Base-by-base conservation (phyloP, 2,113 vertebrate genomes). In the Sprattus sprattus region DNA sequence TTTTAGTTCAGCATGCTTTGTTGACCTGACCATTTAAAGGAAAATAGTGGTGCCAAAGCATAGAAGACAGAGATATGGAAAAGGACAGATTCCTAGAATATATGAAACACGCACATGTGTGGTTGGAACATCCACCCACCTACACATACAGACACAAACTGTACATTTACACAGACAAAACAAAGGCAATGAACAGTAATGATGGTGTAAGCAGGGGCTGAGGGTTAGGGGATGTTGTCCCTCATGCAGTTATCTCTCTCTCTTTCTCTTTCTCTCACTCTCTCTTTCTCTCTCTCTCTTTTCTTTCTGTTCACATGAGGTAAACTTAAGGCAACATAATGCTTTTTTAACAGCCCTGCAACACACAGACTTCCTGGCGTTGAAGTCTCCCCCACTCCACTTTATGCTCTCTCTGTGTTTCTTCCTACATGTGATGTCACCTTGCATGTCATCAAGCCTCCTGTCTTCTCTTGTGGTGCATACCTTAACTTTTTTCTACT, bases 401-500 rank as follows among this genome's bases (percentile, higher is more conserved):
- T 50, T 45, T 44, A 16, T 44, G 39, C 39, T n/a, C 83, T 86
- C 82, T 82, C 80, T 57, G 50, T 18, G 18, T 28, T 86, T 87
- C 89, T 87, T 44, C 39, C 39, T 39, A 39, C 39, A 39, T 39
- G 39, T 39, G 39, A 39, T 39, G 86, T 85, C 87, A 85, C 49
- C 47, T 8, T 85, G 86, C 88, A 82, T 86, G 45, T 52, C 54
- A 83, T 84, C 67, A 45, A 80, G 39, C 22, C 60, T 82, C 71
- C 52, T 80, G 49, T 46, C 82, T 2, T 64, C 83, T 47, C 81
- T 83, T 45, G 81, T 80, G 67, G 71, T 39, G 45, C 60, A 39
- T 28, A 39, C 82, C 60, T 85, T 81, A 45, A 2, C 22, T 7
- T 83, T 85, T 85, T 83, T 44, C 39, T 39, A 39, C 39, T 39